phyloP scores from a whole-genome alignment of 2,113 vertebrate genomes.

The Rhombomys opimus region DNA sequence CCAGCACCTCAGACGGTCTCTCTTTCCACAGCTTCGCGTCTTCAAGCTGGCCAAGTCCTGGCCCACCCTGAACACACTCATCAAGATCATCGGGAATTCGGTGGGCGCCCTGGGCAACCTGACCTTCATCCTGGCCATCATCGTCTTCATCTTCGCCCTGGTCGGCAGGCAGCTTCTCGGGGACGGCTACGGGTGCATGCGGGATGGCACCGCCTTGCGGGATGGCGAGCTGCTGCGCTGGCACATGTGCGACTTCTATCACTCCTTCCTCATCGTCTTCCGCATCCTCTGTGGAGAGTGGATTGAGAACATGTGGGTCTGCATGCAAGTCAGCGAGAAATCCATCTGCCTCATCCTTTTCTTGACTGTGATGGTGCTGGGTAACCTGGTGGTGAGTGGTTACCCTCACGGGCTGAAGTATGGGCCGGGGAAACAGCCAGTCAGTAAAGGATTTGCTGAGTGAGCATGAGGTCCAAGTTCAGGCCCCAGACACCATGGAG shows the following conservation, averaged over 20 bases:
- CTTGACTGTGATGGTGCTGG: conserved; percentile 97
- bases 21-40: conserved; percentile 92
- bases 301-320: conserved; percentile 99
- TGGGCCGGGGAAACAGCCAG: not conserved
- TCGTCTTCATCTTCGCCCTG: conserved; percentile 98
- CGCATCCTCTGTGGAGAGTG: conserved; percentile 98
- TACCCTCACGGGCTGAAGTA: rapidly evolving
- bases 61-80: conserved; percentile 98
- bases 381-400: conserved; percentile 96
- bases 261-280: conserved; percentile 96
- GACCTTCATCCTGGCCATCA: conserved; percentile 96
- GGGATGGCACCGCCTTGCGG: not conserved
- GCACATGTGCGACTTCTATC: conserved; percentile 99
- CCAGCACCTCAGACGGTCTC: conserved; percentile 10
- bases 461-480: not conserved
- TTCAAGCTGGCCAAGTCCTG: conserved; percentile 99
- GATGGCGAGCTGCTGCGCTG: conserved; percentile 87
- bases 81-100: conserved; percentile 98
- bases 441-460: not conserved
- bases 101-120: conserved; percentile 97
- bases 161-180: conserved; percentile 98
- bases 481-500: not conserved
- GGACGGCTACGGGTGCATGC: conserved; percentile 82
- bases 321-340: conserved; percentile 95
- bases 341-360: conserved; percentile 95